Evolutionary conservation across 2,888 invertebrate genomes (phyloP), one percentile per base, ranked within the genome.

Genomic region (Stenoptilia bipunctidactyla): DNA sequence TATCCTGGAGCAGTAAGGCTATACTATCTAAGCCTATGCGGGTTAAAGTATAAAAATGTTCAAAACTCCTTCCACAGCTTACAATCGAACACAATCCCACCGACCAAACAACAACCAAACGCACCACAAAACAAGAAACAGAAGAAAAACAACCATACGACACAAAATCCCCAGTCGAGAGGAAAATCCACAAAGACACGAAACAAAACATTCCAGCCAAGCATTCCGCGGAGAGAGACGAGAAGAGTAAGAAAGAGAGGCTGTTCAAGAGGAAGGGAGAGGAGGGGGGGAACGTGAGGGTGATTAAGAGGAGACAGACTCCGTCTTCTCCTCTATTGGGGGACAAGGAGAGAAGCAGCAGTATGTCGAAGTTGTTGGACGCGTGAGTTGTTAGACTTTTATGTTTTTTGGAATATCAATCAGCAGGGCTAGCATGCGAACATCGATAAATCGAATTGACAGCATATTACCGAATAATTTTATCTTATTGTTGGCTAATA

Each of bases 71-170:
- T n/a, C n/a, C n/a, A n/a, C 20, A 93, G 89, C 74, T 96, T 46
- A 96, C 95, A 2, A 92, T 96, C 56, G 96, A 96, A 69, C 93
- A 95, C 62, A 94, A 93, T 66, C 94, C 96, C 4, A 8, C n/a
- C 34, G 9, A 34, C 34, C 13, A 13, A 13, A 3, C 2, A 4
- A 8, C 91, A 92, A 50, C 88, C 91, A 30, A 38, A 9, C 43
- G 51, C 53, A 46, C 37, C 43, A 41, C 50, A 41, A 53, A 48
- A 50, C 49, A 47, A 39, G 52, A 55, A 39, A 45, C 44, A 20
- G 45, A 42, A 40, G 54, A 60, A 1, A 54, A 58, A 37, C 46
- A 50, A 2, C 59, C 55, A 40, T 47, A 47, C 13, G 63, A 66
- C 39, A 45, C 41, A 27, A 86, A 85, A 48, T 70, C 85, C 30